phyloP scores from a whole-genome alignment of 37 sponge, comb jelly and placozoan species.

The Crambe crambe region DNA sequence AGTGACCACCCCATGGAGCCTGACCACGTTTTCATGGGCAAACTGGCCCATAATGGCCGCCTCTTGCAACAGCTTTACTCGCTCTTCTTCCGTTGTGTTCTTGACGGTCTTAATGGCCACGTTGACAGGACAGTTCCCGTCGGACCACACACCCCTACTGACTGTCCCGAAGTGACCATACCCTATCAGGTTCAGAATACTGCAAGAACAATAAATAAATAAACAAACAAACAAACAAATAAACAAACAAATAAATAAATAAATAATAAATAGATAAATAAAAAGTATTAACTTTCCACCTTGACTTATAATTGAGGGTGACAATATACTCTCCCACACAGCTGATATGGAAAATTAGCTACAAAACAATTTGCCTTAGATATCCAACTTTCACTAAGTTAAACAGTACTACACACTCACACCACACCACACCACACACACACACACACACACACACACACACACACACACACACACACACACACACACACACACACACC shows the following conservation, averaged over 20 bases:
- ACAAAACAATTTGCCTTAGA: too few relatives aligned
- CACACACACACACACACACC: too few relatives aligned
- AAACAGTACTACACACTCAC: too few relatives aligned
- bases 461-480: too few relatives aligned
- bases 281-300: too few relatives aligned
- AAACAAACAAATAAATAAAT: not conserved
- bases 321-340: too few relatives aligned
- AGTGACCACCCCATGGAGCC: constrained; percentile 56
- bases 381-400: too few relatives aligned
- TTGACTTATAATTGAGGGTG: too few relatives aligned
- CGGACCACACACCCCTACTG: constrained; percentile 46
- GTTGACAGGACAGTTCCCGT: not conserved
- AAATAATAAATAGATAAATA: too few relatives aligned
- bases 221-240: not conserved
- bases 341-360: too few relatives aligned
- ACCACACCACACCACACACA: too few relatives aligned
- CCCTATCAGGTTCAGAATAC: constrained; percentile 39
- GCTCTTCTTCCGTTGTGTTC: constrained; percentile 20
- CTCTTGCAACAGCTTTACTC: constrained; percentile 56
- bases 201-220: constrained; percentile 1
- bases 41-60: constrained; percentile 72
- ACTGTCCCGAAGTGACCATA: constrained; percentile 71
- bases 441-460: too few relatives aligned
- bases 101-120: constrained; percentile 68
- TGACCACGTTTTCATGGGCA: constrained; percentile 39